Percentiles rank a stretch among this genome's conserved stretches.
Evolutionary conservation across 1,140 invertebrate species (phyloP).

Genomic region (Cyclina sinensis): DNA sequence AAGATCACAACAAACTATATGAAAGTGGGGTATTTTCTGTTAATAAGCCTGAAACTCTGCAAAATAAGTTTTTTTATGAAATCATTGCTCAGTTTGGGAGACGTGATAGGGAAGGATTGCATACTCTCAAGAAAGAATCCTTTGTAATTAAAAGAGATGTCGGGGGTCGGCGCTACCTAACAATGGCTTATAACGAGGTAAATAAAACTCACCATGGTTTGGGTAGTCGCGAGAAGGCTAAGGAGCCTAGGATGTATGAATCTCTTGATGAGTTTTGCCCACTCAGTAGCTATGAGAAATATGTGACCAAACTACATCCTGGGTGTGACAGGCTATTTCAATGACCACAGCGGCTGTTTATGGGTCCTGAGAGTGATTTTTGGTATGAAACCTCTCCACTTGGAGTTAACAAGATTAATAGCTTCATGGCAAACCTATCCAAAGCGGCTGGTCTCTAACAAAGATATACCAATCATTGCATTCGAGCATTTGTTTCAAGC

Average conservation of each 20-base stretch:
- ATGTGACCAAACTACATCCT: conserved; percentile 13
- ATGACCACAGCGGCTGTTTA: not conserved
- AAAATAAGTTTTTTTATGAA: conserved; percentile 8
- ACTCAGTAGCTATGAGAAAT: not conserved
- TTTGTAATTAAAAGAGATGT: not conserved
- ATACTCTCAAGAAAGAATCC: not conserved
- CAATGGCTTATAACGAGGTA: conserved; percentile 5
- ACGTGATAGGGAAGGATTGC: not conserved
- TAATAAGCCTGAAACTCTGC: not conserved
- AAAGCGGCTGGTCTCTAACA: not conserved
- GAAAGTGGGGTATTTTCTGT: conserved; percentile 6
- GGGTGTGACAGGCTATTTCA: not conserved
- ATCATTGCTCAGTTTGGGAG: conserved; percentile 26
- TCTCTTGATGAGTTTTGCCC: not conserved
- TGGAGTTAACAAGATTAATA: not conserved
- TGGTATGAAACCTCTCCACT: not conserved
- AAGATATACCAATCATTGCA: conserved; percentile 8
- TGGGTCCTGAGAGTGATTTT: not conserved
- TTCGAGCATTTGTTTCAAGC: not conserved
- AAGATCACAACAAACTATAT: not conserved
- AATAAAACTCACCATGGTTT: not conserved
- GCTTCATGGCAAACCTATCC: not conserved
- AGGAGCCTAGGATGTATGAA: conserved; percentile 22
- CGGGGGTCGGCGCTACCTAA: not conserved
- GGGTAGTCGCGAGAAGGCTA: not conserved